phyloP scores from a whole-genome alignment of 2,113 vertebrate genomes.

The Okapia johnstoni region DNA sequence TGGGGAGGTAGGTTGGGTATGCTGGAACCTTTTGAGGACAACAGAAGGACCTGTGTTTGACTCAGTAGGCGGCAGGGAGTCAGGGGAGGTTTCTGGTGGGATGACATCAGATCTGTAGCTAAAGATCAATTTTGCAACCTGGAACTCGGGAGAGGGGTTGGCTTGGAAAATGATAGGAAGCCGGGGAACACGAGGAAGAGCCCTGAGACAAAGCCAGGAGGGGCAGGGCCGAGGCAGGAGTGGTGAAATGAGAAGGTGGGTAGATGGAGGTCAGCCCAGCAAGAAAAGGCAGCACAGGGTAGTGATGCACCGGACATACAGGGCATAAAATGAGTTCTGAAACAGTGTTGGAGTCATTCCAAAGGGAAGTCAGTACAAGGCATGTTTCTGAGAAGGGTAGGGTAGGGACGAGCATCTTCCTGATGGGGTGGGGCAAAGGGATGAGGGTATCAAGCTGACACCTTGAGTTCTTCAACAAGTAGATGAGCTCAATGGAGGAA shows the following conservation, averaged over 20 bases:
- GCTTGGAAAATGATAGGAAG: not conserved
- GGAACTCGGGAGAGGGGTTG: not conserved
- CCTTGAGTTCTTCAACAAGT: not conserved
- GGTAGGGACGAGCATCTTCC: not conserved
- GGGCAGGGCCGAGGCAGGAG: not conserved
- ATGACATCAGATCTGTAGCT: not conserved
- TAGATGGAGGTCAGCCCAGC: not conserved
- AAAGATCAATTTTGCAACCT: not conserved
- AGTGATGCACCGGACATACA: not conserved
- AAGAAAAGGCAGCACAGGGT: not conserved
- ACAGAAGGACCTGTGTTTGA: not conserved
- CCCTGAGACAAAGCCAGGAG: not conserved
- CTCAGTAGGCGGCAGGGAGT: not conserved
- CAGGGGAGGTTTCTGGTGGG: not conserved
- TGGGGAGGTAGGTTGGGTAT: not conserved
- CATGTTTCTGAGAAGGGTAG: rapidly evolving
- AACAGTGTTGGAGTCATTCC: not conserved
- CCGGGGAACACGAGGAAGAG: not conserved
- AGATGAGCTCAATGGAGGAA: not conserved
- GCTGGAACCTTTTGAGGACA: not conserved
- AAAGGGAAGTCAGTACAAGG: not conserved
- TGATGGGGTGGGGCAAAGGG: rapidly evolving
- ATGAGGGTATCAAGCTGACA: not conserved
- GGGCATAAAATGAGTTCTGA: not conserved
- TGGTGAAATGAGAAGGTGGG: not conserved